phyloP scores from a whole-genome alignment of 30 jellyfish, hydroid and myxozoan genomes.

The Hydra vulgaris region DNA sequence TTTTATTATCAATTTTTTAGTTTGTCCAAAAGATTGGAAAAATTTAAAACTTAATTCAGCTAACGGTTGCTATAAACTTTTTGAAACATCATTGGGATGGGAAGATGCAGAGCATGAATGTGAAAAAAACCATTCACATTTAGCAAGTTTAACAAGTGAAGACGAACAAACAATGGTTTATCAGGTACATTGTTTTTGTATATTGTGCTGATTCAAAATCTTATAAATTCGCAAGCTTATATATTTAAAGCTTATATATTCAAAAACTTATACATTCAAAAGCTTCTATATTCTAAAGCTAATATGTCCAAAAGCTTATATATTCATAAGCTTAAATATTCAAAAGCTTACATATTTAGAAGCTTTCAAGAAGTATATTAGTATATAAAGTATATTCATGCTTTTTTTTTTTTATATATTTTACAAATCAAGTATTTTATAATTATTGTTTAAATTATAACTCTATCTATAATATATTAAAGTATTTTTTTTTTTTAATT shows the following conservation, averaged over 20 bases:
- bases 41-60: conserved; percentile 59
- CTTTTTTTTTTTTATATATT: too few relatives aligned
- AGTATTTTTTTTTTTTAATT: too few relatives aligned
- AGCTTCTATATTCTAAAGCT: too few relatives aligned
- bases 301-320: too few relatives aligned
- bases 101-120: conserved; percentile 93
- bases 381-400: too few relatives aligned
- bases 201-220: too few relatives aligned
- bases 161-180: conserved; percentile 92
- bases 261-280: too few relatives aligned
- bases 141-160: conserved; percentile 66
- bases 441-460: too few relatives aligned
- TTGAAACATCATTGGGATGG: conserved; percentile 59
- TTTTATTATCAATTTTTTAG: neutral
- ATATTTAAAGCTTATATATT: neutral
- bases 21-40: conserved; percentile 84
- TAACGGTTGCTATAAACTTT: conserved; percentile 72
- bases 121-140: conserved; percentile 53
- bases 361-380: too few relatives aligned
- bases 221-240: neutral
- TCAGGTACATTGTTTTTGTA: conserved; percentile 36
- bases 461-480: neutral
- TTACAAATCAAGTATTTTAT: too few relatives aligned
- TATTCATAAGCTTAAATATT: too few relatives aligned
- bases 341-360: too few relatives aligned